phyloP scores from a whole-genome alignment of 92 coral and sea anemone genomes.

The Virgularia gustaviana region DNA sequence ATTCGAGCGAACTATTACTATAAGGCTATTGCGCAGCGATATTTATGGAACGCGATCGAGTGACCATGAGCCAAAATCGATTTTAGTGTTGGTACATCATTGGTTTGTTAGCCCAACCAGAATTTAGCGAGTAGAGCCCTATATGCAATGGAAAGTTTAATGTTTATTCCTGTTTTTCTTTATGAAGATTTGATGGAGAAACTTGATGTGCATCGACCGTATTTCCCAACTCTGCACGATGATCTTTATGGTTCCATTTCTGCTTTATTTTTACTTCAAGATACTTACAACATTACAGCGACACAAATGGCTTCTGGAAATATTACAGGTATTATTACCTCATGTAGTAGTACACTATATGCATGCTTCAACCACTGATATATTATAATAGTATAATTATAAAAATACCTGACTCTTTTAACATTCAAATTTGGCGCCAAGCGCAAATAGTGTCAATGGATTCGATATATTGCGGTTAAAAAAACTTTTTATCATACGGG shows the following conservation, averaged over 20 bases:
- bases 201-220: conserved; percentile 38
- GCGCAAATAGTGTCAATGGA: neutral
- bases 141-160: too few relatives aligned
- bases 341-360: neutral
- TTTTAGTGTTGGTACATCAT: too few relatives aligned
- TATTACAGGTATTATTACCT: conserved; percentile 82
- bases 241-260: conserved; percentile 80
- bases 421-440: neutral
- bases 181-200: conserved; percentile 50
- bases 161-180: neutral
- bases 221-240: conserved; percentile 54
- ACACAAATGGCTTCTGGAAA: conserved; percentile 57
- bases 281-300: conserved; percentile 75
- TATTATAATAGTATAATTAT: neutral
- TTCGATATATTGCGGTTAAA: too few relatives aligned
- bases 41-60: too few relatives aligned
- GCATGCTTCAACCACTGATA: neutral
- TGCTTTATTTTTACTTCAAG: conserved; percentile 76
- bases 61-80: too few relatives aligned
- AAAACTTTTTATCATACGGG: too few relatives aligned
- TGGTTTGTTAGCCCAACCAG: too few relatives aligned
- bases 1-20: too few relatives aligned
- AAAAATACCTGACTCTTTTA: neutral
- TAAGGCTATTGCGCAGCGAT: too few relatives aligned
- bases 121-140: too few relatives aligned